Conservation (phyloP, 2,797 vertebrate genomes). For the Pogonophryne albipinna region DNA sequence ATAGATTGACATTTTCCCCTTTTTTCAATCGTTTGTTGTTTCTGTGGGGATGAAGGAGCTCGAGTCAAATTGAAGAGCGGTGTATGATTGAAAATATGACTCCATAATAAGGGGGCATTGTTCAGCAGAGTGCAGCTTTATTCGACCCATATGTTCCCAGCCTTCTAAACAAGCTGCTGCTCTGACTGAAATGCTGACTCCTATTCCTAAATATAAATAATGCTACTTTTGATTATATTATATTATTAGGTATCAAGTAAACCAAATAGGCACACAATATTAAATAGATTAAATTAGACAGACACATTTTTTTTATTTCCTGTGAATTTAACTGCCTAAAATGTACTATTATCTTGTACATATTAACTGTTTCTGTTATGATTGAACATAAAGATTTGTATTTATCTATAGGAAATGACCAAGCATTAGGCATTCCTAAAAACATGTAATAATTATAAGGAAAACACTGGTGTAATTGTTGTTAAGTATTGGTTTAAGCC, state of each 20-base stretch:
- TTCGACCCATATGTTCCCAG: background rate
- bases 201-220: background rate
- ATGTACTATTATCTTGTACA: background rate
- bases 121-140: background rate
- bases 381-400: background rate
- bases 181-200: background rate
- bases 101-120: slow-evolving; percentile 1
- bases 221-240: background rate
- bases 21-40: slow-evolving; percentile 62
- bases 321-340: background rate
- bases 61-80: slow-evolving; percentile 5
- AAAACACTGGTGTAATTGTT: background rate
- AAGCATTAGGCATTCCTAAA: background rate
- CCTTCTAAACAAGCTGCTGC: slow-evolving; percentile 8
- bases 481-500: background rate
- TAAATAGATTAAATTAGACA: too few relatives aligned
- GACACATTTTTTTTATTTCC: background rate
- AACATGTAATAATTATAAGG: background rate
- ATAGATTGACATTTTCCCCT: slow-evolving; percentile 64
- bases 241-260: background rate
- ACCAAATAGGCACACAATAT: too few relatives aligned
- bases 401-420: background rate
- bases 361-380: background rate
- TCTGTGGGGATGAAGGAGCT: slow-evolving; percentile 25
- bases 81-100: background rate